These are phyloP conservation scores for Vandiemenella viatica DNA, from an alignment of 2,888 invertebrate species.

Conservation along the genomic window DNA sequence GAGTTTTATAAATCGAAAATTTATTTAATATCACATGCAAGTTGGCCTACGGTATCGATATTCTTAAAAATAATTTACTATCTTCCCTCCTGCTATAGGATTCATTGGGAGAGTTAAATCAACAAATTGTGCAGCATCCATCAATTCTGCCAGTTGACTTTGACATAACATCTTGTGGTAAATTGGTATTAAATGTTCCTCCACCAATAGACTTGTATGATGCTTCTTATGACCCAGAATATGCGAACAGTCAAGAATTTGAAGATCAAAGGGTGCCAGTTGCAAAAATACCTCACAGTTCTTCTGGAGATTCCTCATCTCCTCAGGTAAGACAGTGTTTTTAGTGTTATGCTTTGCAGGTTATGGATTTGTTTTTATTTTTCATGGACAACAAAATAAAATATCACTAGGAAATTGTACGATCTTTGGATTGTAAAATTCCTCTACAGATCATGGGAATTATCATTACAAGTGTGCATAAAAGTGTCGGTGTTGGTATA, in stretches of 20 bases:
- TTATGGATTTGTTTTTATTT: too few relatives aligned
- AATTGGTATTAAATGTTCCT: constrained; percentile 49
- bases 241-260: constrained; percentile 14
- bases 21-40: neutral
- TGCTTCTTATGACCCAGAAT: constrained; percentile 32
- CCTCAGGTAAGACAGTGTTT: constrained; percentile 38
- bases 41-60: neutral
- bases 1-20: neutral
- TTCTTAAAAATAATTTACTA: neutral
- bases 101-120: constrained; percentile 72
- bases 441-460: too few relatives aligned
- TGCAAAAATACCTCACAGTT: constrained; percentile 48
- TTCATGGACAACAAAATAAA: too few relatives aligned
- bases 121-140: constrained; percentile 77
- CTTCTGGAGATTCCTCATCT: constrained; percentile 23
- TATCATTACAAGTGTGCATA: too few relatives aligned
- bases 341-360: too few relatives aligned
- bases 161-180: constrained; percentile 73
- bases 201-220: constrained; percentile 39
- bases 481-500: too few relatives aligned
- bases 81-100: constrained; percentile 41
- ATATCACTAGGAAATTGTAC: too few relatives aligned
- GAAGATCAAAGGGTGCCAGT: constrained; percentile 68
- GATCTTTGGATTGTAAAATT: too few relatives aligned
- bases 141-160: constrained; percentile 87